A percentile compares a stretch with the other conserved stretches of the same genome.
These are phyloP conservation scores for Psittacula echo DNA, from an alignment of 2,797 vertebrate species.

Conservation along the genomic window DNA sequence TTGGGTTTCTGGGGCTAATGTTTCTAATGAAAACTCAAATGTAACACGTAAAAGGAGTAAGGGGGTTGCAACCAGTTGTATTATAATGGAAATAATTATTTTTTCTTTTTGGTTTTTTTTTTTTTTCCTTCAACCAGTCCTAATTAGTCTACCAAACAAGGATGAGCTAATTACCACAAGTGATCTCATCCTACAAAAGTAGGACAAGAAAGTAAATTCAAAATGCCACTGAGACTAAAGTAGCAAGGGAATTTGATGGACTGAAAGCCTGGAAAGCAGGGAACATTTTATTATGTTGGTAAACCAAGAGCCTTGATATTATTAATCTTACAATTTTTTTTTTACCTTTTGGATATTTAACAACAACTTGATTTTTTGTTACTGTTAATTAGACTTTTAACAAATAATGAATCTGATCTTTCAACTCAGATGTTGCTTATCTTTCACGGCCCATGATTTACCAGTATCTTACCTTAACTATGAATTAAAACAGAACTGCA, in stretches of 20 bases:
- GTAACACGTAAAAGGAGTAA: background rate
- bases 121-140: background rate
- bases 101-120: background rate
- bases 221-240: background rate
- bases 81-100: background rate
- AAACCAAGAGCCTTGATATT: background rate
- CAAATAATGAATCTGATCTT: background rate
- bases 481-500: background rate
- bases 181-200: background rate
- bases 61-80: background rate
- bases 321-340: background rate
- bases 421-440: background rate
- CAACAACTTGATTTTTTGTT: background rate
- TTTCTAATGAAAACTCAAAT: background rate
- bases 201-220: background rate
- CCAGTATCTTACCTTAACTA: background rate
- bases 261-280: background rate
- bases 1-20: background rate
- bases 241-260: background rate
- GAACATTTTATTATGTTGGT: background rate
- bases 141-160: background rate
- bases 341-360: background rate
- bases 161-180: background rate
- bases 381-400: background rate
- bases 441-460: background rate